Evolutionary conservation across 2,113 vertebrate species (phyloP).

Genomic region (Cololabis saira): DNA sequence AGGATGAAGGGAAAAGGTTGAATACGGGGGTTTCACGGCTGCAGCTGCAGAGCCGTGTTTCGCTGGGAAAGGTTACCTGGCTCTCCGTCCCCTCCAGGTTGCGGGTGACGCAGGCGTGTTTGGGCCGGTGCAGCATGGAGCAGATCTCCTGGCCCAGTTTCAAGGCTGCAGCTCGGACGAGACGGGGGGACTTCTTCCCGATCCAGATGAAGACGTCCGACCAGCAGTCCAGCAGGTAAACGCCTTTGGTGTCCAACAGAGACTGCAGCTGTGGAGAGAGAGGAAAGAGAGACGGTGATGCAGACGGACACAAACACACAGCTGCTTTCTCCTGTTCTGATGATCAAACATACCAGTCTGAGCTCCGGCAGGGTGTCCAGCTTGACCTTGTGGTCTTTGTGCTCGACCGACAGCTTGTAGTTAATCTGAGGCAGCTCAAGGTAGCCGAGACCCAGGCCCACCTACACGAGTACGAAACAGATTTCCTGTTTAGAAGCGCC

Average conservation of each 20-base stretch:
- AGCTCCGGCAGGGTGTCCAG: constrained; percentile 91
- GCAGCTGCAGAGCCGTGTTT: neutral
- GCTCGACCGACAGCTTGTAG: constrained; percentile 96
- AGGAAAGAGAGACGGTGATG: neutral
- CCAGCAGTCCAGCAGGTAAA: constrained; percentile 98
- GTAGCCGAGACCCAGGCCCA: constrained; percentile 95
- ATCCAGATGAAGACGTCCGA: constrained; percentile 98
- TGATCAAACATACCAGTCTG: constrained; percentile 86
- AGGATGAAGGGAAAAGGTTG: neutral
- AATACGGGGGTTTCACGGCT: neutral
- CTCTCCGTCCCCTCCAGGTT: constrained; percentile 96
- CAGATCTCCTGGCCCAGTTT: constrained; percentile 98
- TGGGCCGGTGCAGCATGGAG: constrained; percentile 94
- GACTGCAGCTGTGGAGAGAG: constrained; percentile 87
- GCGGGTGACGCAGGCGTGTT: constrained; percentile 90
- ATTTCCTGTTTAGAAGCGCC: too few relatives aligned
- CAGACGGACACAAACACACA: too few relatives aligned
- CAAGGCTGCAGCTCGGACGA: constrained; percentile 93
- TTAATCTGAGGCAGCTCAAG: constrained; percentile 98
- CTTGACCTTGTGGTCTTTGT: constrained; percentile 89
- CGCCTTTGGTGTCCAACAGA: constrained; percentile 92
- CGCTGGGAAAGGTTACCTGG: constrained; percentile 80
- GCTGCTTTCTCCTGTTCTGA: neutral
- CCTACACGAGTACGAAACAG: constrained; percentile 73
- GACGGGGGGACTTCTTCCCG: constrained; percentile 92